These are phyloP conservation scores for Epizoanthus rinbou DNA, from an alignment of 92 coral and sea anemone species.

Conservation along the genomic window DNA sequence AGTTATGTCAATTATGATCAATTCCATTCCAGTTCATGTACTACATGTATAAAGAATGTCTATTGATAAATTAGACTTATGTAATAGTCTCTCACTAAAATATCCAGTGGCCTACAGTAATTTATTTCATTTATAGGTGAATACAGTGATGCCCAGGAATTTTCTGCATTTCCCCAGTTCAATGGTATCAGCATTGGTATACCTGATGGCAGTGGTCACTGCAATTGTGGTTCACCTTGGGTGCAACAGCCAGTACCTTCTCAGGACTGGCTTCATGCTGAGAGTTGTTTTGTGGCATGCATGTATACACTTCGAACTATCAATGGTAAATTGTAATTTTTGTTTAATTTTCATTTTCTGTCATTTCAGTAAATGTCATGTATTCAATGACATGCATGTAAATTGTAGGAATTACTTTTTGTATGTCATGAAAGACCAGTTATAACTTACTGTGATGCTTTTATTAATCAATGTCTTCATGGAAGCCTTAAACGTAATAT, in stretches of 20 bases:
- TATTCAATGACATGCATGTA: no score
- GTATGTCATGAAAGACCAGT: no score
- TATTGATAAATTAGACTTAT: no score
- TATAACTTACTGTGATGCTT: no score
- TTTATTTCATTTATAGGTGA: constrained; percentile 24
- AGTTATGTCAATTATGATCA: no score
- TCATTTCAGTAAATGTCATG: background rate
- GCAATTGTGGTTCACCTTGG: constrained; percentile 22
- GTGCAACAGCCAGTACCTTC: background rate
- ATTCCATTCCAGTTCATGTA: no score
- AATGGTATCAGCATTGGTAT: constrained; percentile 20
- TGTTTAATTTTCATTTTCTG: background rate
- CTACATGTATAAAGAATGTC: no score
- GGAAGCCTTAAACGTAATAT: no score
- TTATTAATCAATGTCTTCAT: no score
- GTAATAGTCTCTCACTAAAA: no score
- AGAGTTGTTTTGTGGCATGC: constrained; percentile 20
- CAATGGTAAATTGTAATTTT: constrained; percentile 13
- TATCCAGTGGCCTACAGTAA: background rate
- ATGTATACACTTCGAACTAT: constrained; percentile 12
- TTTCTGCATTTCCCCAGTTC: background rate
- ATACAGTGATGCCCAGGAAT: constrained; percentile 29
- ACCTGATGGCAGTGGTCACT: constrained; percentile 4
- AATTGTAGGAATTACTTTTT: no score
- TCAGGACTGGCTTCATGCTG: constrained; percentile 40